Base-by-base conservation (phyloP, 2,113 vertebrate species). In the Toxotes chatareus region DNA sequence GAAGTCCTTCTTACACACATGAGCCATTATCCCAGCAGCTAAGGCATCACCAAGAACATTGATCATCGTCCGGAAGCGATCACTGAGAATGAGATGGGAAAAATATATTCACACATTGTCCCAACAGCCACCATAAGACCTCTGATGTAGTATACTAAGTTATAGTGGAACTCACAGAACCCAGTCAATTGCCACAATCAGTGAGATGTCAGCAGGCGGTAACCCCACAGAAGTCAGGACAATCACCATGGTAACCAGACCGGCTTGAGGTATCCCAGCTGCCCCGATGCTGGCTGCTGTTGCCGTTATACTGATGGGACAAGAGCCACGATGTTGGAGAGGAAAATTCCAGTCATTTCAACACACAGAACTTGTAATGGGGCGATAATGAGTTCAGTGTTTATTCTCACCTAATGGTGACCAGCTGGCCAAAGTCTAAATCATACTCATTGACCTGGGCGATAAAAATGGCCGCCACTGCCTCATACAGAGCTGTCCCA, bases 371-470 rank as follows among this genome's bases (percentile, higher is more conserved):
- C 4, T 6, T 2, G 2, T 38, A 4, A 46, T 9, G 4, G 6
- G 7, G 56, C n/a, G 1, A 32, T 9, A 6, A 34, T 7, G 16
- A 56, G 61, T 9, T 53, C 27, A 10, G 13, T 16, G 34, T 75
- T 49, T 3, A 1, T 31, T 19, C 72, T 88, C 62, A 97, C 97
- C 97, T 97, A 16, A 97, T 96, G 0, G 97, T 98, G 83, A 97
- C 93, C 51, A 98, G 93, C 90, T 97, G 96, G 23, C 97, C 97
- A 64, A 97, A 94, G 85, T 98, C 97, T 80, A 97, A 82, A 44
- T 97, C 96, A 0, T 96, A 96, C 8, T 97, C 96, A 0, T 98
- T 98, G 88, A 98, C 96, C 86, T 98, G 97, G 32, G 97, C 97
- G 0, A 97, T 97, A 27, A 97, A 98, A 88, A 98, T 97, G 38